Evolutionary conservation across 2,797 vertebrate genomes (phyloP), one percentile per base, ranked within the genome.

Genomic region (Hephaestus fuliginosus): DNA sequence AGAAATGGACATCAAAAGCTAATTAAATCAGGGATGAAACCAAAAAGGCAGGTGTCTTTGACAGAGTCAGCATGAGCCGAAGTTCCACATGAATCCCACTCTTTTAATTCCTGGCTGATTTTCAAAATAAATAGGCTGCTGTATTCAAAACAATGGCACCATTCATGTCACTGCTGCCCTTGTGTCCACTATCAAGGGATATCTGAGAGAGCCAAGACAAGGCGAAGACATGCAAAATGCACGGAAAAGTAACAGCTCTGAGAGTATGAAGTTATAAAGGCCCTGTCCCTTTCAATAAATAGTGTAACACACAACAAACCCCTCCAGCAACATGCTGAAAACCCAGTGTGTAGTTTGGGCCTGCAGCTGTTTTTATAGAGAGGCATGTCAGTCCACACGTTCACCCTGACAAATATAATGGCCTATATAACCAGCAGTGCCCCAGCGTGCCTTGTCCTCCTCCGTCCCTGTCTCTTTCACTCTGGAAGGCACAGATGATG

Each of bases 81-180:
- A 63, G 70, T 51, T 74, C 39, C 46, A 65, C 72, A 81, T 74
- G 64, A 78, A 78, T 77, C 76, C 76, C 81, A 82, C 71, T 86
- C 79, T 75, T 90, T 89, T 82, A 88, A 89, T 71, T 84, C 74
- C 66, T 86, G 86, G 89, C 82, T 81, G 58, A 80, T 84, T 76
- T 83, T 90, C 82, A 78, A 88, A 81, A 83, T 82, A 91, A 92
- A 90, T 83, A 85, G 43, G 63, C 87, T 68, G 78, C 86, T 93
- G 86, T 93, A 78, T 77, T 88, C 18, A 74, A 83, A 81, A 94
- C 93, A 94, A 92, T 84, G 68, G 74, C 51, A 20, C 87, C 82
- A 91, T 94, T 95, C 76, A 91, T 88, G 84, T 80, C 65, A 18
- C 58, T 48, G 63, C 71, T 84, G 73, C 66, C 64, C 36, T 74